Base-by-base conservation (phyloP, 2,888 invertebrate species). In the Caenorhabditis panamensis region DNA sequence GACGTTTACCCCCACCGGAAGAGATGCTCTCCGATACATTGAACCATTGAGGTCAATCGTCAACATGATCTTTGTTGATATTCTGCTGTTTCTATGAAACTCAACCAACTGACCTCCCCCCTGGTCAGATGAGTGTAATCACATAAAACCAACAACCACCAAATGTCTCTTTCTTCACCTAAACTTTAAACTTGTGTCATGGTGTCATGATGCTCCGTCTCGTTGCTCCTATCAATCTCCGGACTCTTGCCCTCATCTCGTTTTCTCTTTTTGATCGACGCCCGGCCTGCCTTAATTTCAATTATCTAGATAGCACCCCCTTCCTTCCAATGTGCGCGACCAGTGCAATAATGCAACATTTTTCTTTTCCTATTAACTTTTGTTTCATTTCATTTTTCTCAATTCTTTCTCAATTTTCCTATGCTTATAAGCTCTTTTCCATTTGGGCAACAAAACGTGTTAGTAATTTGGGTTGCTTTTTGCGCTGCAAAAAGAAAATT, bases 171-270 rank as follows among this genome's bases (percentile, higher is more conserved):
- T 68, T 18, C 31, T 58, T 59, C 26, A 54, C 20, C 41, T 71
- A 62, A 71, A 71, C 62, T 71, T 71, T 54, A 62, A 71, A 71
- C 71, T 67, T 67, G 51, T 53, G 49, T 61, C 41, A 9, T 53
- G 54, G n/a, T 24, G n/a, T 22, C 9, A 11, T 22, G 63, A 37
- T 54, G 53, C 67, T 56, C 54, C 41, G 41, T 20, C 44, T 66
- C 41, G 31, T 31, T 28, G 54, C 54, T 54, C 28, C 54, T 61
- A 61, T 69, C 69, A 69, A 69, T 59, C 69, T 69, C 58, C 68
- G 44, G 54, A 58, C 47, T 31, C 26, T 26, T 26, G 1, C 16
- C 20, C 18, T 13, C 20, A 3, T 18, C 47, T 47, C 11, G n/a
- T 47, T 47, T 47, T 18, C 47, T 28, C 26, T 41, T 53, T 58